Base-by-base conservation (phyloP, 2,797 vertebrate species). In the Tragopan temminckii region DNA sequence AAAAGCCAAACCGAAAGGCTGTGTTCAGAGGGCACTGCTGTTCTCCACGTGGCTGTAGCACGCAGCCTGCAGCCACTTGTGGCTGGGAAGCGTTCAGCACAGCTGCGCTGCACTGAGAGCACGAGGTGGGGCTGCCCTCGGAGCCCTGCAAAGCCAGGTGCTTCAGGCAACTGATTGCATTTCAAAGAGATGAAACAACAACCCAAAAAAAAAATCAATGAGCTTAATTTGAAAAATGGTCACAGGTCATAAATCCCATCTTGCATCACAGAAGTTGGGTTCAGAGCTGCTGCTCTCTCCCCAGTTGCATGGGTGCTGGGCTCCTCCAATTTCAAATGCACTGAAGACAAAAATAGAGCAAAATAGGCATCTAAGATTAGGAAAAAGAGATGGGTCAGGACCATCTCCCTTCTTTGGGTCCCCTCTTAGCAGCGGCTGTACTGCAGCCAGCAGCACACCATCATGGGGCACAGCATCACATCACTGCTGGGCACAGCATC, bases 161-260 rank as follows among this genome's bases (percentile, higher is more conserved):
- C 88, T 85, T 15, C 50, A 42, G 94, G 94, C 80, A 52, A 42
- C 55, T 70, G 35, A 6, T 53, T 83, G 67, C 82, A 53, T 71
- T 89, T 83, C 85, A 76, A 75, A 90, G 69, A 78, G 88, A 62
- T 82, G 66, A 68, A 93, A 88, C 18, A 50, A 5, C 48, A 27
- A 27, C 48, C 45, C 23, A 46, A 45, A 11, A 58, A 1, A 79
- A 43, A 80, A 71, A 86, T 81, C 93, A 74, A 71, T 90, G 48
- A 55, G 59, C 64, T n/a, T 61, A 76, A 43, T 75, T 88, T 53
- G 58, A 80, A n/a, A 91, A 90, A 78, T 5, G 38, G 93, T 75
- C 91, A 48, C 58, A 89, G 83, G 72, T 45, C 69, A 53, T 61
- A 91, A 95, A 83, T 88, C 40, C 72, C 88, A 70, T 23, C 74